Evolutionary conservation across 2,113 vertebrate genomes (phyloP), one percentile per base, ranked within the genome.

Genomic region (Pterocles burchelli): DNA sequence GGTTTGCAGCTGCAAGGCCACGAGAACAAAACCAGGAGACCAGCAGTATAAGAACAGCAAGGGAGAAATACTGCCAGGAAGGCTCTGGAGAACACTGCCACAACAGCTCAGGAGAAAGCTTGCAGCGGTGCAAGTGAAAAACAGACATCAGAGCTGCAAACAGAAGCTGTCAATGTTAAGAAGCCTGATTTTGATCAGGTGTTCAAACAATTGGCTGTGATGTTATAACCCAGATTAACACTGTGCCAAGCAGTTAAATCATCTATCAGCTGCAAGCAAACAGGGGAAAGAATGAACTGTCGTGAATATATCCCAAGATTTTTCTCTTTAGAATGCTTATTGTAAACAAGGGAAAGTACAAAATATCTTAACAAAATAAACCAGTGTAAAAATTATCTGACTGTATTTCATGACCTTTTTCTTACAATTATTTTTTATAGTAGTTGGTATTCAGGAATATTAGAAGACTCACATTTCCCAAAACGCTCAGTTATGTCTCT

Each of bases 151-250:
- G 28, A 25, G 33, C 33, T 76, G 31, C 41, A 68, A 85, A 59
- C 1, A 1, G 36, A 87, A 80, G 33, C 26, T 10, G 22, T 33
- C 41, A 28, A 21, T 0, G 0, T 75, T 66, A 67, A 33, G 26
- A 66, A 49, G 11, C n/a, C 21, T 66, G 51, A 34, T 65, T 71
- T 21, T 41, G 58, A 72, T 85, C 66, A 65, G 38, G 15, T 85
- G 29, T 87, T 75, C 38, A 89, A 87, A 87, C 15, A 67, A 58
- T 51, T 0, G 0, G 3, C 43, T 34, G 18, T 72, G 52, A 21
- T 85, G n/a, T 79, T 88, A 52, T 52, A 85, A 82, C 31, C 7
- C 66, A 73, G 58, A 72, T 82, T 88, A 88, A 57, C 26, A 34
- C 24, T 13, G 18, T 62, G 57, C 24, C 55, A 74, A 66, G 10